Evolutionary conservation across 2,797 vertebrate species (phyloP), one percentile per base, ranked within the genome.

Genomic region (Pangasius mekongensis): DNA sequence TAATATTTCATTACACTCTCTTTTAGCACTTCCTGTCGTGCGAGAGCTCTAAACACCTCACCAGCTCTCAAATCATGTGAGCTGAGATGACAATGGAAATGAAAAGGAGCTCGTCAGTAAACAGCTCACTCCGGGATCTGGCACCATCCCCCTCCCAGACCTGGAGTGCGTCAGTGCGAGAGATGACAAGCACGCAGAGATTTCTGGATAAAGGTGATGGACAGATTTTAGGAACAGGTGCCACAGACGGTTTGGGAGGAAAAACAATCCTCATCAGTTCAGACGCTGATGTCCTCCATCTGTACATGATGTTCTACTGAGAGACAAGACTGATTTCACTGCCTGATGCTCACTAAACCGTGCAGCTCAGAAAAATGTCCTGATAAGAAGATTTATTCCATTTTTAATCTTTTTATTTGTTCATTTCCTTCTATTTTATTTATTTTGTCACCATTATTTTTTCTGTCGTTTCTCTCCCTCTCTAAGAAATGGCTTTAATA

Each of bases 1-100:
- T 74, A 18, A 69, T 36, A 77, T 89, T 69, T 58, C 85, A 87
- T 84, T 84, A 14, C 60, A 77, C 43, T 60, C 64, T 54, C 13
- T 30, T 58, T 86, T 66, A 66, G 18, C 85, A 83, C 33, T 73
- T 62, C 43, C 43, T 49, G 78, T n/a, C 3, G 47, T 49, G 73
- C 0, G 39, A 47, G 22, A 13, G 39, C 43, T 14, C 14, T 22
- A 22, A 78, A 54, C n/a, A 10, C 47, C 76, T 56, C 18, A 18
- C 78, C 36, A 58, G 82, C 49, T 86, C 47, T 10, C 11, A 27
- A 49, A 83, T 73, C 66, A 73, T 54, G n/a, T 49, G 47, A 77
- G 58, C 24, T 33, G 64, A 67, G 22, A 16, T 56, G 60, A 52
- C 20, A 54, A 71, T 20, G 86, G 82, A 54, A 27, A 76, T 71